Percentiles rank a stretch among this genome's conserved stretches.
Conservation (phyloP, 2,888 invertebrate genomes). For the Leptopterna dolabrata region DNA sequence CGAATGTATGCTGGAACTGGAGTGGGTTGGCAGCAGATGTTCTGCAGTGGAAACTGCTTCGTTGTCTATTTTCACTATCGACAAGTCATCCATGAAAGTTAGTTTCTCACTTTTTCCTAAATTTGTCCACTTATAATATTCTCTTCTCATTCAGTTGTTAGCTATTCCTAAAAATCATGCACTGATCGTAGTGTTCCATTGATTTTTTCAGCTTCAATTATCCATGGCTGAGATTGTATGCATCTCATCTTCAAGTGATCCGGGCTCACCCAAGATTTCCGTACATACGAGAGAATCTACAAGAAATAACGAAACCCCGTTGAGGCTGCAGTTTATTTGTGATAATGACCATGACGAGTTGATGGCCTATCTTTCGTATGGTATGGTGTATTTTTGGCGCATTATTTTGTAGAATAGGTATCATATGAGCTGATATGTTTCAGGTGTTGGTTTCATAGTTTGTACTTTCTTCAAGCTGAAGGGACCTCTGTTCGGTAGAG, state of each 20-base stretch:
- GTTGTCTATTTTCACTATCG: conserved; percentile 80
- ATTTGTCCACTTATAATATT: no score
- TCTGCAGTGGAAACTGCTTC: conserved; percentile 79
- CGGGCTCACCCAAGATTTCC: conserved; percentile 80
- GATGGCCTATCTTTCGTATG: conserved; percentile 82
- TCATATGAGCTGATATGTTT: no score
- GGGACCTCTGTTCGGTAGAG: no score
- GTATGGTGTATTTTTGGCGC: conserved; percentile 64
- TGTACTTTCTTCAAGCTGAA: no score
- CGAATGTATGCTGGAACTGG: conserved; percentile 83
- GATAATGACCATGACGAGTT: conserved; percentile 91
- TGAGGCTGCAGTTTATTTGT: conserved; percentile 79
- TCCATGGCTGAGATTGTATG: conserved; percentile 82
- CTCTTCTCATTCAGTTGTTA: no score
- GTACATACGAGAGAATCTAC: conserved; percentile 78
- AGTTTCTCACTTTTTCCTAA: conserved; percentile 55
- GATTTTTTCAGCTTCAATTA: conserved; percentile 69
- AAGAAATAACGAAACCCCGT: conserved; percentile 68
- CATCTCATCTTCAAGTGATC: conserved; percentile 82
- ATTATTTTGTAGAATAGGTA: no score
- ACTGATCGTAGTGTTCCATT: no score
- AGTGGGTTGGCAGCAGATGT: conserved; percentile 78
- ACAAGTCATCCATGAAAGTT: conserved; percentile 81
- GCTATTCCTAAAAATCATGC: no score
- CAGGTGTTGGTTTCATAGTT: no score